Base-by-base conservation (phyloP, 2,113 vertebrate species). In the Bungarus multicinctus region DNA sequence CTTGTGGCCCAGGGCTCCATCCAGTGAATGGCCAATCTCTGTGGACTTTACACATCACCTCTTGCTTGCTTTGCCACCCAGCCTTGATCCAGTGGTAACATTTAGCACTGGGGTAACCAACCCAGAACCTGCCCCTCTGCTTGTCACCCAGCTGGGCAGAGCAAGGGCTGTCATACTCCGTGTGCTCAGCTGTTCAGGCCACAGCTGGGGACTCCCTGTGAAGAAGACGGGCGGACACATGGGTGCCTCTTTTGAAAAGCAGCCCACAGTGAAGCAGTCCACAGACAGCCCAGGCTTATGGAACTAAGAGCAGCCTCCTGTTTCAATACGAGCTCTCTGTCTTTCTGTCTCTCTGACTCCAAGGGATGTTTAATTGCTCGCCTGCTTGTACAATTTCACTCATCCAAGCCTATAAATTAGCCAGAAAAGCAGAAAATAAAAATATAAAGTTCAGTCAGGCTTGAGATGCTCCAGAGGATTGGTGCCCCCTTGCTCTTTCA, bases 381-480 rank as follows among this genome's bases (percentile, higher is more conserved):
- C 95, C 95, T 96, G 93, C 60, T 85, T 52, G 87, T 69, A 94
- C 93, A 90, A 86, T 90, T 94, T 95, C 94, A 94, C 94, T 94
- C 25, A 0, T 92, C 85, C 87, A 74, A 93, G 91, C 93, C 95
- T 94, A 58, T 88, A 91, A 93, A 52, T 64, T 64, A 53, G 34
- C 30, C n/a, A 30, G 74, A 47, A 74, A 90, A 90, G 74, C 20
- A 74, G 89, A 39, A n/a, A 74, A 90, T 74, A 50, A 50, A 90
- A 52, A 52, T 20, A 30, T 27, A 52, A 23, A 81, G 47, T 74
- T 54, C 60, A 81, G 47, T 50, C 64, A 54, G 53, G 47, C 34
- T 39, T 4, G 23, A 90, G 81, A 81, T 34, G 60, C 47, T 90
- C 34, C 60, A 90, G 58, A 10, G 39, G 16, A 4, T 64, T 10